Base-by-base conservation (phyloP, 2,888 invertebrate genomes). In the Noctua fimbriata region DNA sequence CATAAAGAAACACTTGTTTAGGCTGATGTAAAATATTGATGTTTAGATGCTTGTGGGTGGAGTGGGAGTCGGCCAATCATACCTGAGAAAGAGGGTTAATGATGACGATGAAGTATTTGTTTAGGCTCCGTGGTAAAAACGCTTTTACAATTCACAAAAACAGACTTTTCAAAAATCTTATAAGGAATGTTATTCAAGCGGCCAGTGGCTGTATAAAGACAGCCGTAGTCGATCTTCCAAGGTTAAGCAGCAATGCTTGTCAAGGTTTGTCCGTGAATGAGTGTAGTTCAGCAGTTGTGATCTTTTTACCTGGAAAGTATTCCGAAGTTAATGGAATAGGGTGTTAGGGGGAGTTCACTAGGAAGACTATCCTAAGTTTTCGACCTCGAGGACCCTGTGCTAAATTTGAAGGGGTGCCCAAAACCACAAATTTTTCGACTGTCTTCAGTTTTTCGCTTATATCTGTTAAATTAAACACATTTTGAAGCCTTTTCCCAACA, bases 1-100 rank as follows among this genome's bases (percentile, higher is more conserved):
- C 55, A 60, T 49, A n/a, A 24, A 52, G 70, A 79, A 83, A 69
- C 32, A 74, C 67, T 67, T 83, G 74, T 83, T 69, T 83, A 63
- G 69, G 65, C 58, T 82, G 60, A 71, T 71, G 44, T 67, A 76
- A 76, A 76, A 82, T 82, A 75, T 76, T 67, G 67, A 55, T 76
- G 52, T 78, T 5, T 36, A 55, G 18, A 47, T 55, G 69, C 1
- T 63, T 32, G 32, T 70, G 44, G 9, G n/a, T 69, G n/a, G 41
- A 49, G 72, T 41, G 28, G 49, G n/a, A 32, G 79, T 12, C 16
- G 18, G 49, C 47, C 24, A 71, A 55, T 65, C 52, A 65, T 47
- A 21, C 9, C 14, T n/a, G 36, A 3, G 44, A 47, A 79, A 36
- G 14, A 14, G 65, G 47, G 41, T 41, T 58, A 49, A 16, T 70